Percentiles rank a stretch among this genome's conserved stretches.
Conservation (phyloP, 2,797 vertebrate species). For the Myoxocephalus aenaeus region DNA sequence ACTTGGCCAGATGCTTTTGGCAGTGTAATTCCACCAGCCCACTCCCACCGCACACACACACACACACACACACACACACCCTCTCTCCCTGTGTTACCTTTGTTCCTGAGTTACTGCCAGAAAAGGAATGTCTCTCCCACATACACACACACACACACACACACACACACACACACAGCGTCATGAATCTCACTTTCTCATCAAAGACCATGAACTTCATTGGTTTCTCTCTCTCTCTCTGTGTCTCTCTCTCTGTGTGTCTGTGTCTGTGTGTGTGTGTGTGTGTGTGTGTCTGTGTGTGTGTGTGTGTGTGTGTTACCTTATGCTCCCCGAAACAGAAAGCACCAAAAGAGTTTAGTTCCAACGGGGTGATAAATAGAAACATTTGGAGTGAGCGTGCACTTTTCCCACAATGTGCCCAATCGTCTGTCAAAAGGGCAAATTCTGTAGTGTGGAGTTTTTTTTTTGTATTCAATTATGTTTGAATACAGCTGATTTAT, state of each 20-base stretch:
- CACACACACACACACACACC: slow-evolving; percentile 66
- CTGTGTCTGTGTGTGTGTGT: not conserved
- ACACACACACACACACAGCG: slow-evolving; percentile 41
- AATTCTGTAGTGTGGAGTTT: not conserved
- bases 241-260: slow-evolving; percentile 1
- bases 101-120: slow-evolving; percentile 84
- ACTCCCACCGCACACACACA: slow-evolving; percentile 52
- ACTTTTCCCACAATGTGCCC: not conserved
- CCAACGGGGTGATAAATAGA: slow-evolving; percentile 11
- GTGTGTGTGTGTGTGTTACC: not conserved
- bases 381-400: not conserved
- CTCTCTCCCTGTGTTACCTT: slow-evolving; percentile 77
- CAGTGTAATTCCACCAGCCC: slow-evolving; percentile 61
- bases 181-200: slow-evolving; percentile 75
- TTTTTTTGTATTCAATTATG: too few species aligned
- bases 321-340: slow-evolving; percentile 28
- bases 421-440: not conserved
- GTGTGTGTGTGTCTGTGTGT: slow-evolving; percentile 1
- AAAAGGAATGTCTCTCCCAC: slow-evolving; percentile 71
- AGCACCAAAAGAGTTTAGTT: slow-evolving; percentile 14
- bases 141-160: slow-evolving; percentile 39
- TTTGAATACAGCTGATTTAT: too few species aligned
- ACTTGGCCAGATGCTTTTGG: slow-evolving; percentile 83
- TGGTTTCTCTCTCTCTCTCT: too few species aligned
- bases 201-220: slow-evolving; percentile 84